These are phyloP conservation scores for Pelecanus crispus DNA, from an alignment of 2,113 vertebrate genomes.

Conservation along the genomic window DNA sequence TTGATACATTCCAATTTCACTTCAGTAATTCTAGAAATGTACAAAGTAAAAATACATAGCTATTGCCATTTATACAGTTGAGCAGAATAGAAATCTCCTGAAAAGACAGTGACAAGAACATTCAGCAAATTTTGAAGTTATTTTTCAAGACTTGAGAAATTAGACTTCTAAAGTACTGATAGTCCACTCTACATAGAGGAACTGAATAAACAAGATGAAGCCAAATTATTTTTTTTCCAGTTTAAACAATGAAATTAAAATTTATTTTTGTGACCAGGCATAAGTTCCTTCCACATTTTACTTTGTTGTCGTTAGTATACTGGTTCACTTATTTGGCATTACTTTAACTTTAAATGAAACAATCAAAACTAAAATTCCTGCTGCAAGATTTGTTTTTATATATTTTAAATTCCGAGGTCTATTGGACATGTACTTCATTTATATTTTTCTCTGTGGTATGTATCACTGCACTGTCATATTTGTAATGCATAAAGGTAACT, in stretches of 20 bases:
- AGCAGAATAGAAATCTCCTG: neutral
- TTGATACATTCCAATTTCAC: neutral
- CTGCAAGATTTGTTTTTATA: neutral
- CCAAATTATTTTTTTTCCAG: neutral
- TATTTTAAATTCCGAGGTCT: neutral
- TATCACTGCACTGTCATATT: neutral
- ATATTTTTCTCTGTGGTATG: neutral
- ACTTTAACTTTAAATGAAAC: neutral
- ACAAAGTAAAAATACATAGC: neutral
- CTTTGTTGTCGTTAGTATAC: neutral
- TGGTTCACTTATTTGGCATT: neutral
- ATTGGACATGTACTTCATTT: neutral
- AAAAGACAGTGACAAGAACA: neutral
- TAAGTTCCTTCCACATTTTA: neutral
- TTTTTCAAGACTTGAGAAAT: neutral
- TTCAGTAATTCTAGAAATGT: neutral
- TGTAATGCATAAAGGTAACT: neutral
- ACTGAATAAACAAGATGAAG: neutral
- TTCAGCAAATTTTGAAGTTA: neutral
- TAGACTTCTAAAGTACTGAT: neutral
- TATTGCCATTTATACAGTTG: neutral
- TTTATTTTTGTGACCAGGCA: neutral
- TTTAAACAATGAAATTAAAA: neutral
- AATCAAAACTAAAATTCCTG: neutral
- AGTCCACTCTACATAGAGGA: neutral